Percentiles rank a stretch among this genome's conserved stretches.
These are phyloP conservation scores for Pomatorhinus ruficollis DNA, from an alignment of 2,113 vertebrate species.

Conservation along the genomic window DNA sequence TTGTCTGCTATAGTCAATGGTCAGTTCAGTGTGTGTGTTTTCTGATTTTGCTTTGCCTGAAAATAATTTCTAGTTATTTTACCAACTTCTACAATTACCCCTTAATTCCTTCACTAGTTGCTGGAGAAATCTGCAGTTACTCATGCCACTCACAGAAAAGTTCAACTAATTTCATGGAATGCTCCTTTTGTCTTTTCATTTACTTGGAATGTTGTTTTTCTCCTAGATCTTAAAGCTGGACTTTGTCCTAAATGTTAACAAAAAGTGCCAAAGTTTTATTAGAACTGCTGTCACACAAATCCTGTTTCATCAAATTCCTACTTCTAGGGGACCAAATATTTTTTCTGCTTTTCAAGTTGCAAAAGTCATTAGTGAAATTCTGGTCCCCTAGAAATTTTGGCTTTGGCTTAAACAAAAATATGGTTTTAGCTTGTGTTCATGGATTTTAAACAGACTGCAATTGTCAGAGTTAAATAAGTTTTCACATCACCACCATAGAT, in stretches of 20 bases:
- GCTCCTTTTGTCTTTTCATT: constrained; percentile 34
- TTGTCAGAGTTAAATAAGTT: neutral
- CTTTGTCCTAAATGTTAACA: neutral
- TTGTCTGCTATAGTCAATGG: neutral
- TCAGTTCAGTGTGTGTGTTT: neutral
- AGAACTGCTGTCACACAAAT: neutral
- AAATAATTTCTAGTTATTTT: constrained; percentile 17
- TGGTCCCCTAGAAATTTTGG: neutral
- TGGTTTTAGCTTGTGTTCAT: neutral
- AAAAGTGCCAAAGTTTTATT: neutral
- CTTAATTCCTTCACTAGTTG: neutral
- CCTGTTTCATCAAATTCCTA: neutral
- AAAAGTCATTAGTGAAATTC: neutral
- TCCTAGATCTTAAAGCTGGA: neutral
- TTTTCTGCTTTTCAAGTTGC: neutral
- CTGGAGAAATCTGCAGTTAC: constrained; percentile 19
- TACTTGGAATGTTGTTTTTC: constrained; percentile 4
- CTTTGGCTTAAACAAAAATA: neutral
- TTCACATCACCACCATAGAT: neutral
- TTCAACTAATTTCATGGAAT: constrained; percentile 24
- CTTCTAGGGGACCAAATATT: neutral
- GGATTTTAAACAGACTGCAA: neutral
- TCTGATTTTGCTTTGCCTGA: constrained; percentile 21
- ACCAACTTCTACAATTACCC: constrained; percentile 4
- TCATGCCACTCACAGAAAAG: constrained; percentile 6